Conservation (phyloP, 2,113 vertebrate genomes). For the Salminus brasiliensis region DNA sequence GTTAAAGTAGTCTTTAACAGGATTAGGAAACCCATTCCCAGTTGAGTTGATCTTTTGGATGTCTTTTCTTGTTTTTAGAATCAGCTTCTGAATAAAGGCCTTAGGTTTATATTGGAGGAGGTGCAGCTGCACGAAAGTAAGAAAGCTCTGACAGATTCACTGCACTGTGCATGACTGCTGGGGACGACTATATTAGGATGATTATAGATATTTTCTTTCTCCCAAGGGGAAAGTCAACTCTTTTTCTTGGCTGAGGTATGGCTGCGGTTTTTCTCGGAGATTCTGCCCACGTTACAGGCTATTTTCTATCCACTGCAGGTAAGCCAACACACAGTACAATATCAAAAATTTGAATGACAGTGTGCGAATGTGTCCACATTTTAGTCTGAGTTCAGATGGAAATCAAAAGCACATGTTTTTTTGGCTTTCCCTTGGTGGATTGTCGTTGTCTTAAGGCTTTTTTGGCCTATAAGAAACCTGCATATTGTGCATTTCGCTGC, state of each 20-base stretch:
- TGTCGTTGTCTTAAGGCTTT: no score
- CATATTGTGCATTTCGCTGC: no score
- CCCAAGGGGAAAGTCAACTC: conserved; percentile 76
- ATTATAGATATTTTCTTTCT: neutral
- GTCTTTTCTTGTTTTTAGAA: conserved; percentile 77
- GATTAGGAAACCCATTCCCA: conserved; percentile 20
- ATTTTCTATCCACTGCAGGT: conserved; percentile 90
- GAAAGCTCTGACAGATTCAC: conserved; percentile 27
- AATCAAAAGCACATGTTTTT: no score
- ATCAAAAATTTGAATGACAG: neutral
- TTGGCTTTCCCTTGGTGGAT: no score
- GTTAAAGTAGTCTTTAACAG: neutral
- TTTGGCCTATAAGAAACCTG: no score
- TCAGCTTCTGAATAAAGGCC: conserved; percentile 82
- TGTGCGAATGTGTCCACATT: neutral
- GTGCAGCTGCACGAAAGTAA: conserved; percentile 83
- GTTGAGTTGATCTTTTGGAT: neutral
- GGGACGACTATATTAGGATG: neutral
- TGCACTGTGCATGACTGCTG: neutral
- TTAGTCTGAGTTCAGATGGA: neutral
- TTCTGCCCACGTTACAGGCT: conserved; percentile 84
- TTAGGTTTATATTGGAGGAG: conserved; percentile 82
- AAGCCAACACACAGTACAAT: conserved; percentile 44
- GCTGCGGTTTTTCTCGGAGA: conserved; percentile 86
- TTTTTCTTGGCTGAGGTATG: conserved; percentile 79